Base-by-base conservation (phyloP, 1,140 invertebrate species). In the Formica exsecta region DNA sequence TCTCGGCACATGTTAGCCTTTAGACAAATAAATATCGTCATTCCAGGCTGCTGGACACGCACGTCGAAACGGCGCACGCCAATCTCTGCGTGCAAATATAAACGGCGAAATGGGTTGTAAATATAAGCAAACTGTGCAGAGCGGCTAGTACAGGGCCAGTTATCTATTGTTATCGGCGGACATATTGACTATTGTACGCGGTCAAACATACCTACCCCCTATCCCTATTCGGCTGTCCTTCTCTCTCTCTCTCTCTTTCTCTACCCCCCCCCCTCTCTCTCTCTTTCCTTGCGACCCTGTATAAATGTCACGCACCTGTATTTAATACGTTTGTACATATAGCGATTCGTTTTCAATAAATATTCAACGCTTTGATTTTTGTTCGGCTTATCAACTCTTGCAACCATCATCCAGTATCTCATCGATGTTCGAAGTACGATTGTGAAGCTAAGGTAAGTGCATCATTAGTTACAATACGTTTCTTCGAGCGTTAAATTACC, bases 241-340 rank as follows among this genome's bases (percentile, higher is more conserved):
- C 68, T 83, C 73, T 71, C 13, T 51, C 83, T 80, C 61, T 76
- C 73, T 61, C 13, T 19, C 48, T 51, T 16, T 51, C 13, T 48
- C 44, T 48, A 3, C 13, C 13, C 13, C 48, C 13, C 11, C 19
- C 13, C 19, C 48, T 51, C 1, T 51, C 48, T 51, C 48, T 80
- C 68, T 83, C 73, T 71, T 22, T 59, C 83, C 66, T 70, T 44
- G 68, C 73, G 71, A 89, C 65, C 86, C 86, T 93, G 91, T 93
- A 90, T 93, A 93, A 92, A 93, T 93, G 90, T 92, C 92, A 90
- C 87, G 83, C 90, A 90, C 77, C 64, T 92, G 88, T 92, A 93
- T 93, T 93, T 91, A 92, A 92, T 93, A 93, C 92, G 89, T 93
- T 92, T 92, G 90, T 93, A 93, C 91, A 93, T 92, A 93, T 92